These are phyloP conservation scores for Parasteatoda lunata DNA, from an alignment of 2,888 invertebrate species.

Conservation along the genomic window DNA sequence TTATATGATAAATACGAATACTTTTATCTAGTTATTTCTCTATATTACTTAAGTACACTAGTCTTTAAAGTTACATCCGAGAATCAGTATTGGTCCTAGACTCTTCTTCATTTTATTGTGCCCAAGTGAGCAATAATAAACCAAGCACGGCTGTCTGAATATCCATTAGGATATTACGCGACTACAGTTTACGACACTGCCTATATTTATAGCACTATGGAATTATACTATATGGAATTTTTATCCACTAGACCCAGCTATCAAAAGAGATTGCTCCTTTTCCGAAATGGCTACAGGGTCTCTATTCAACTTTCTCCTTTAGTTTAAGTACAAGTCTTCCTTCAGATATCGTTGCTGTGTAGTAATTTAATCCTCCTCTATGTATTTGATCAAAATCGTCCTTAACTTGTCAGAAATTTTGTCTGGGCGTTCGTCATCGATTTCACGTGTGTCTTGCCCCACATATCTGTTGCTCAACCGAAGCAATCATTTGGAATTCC, in stretches of 20 bases:
- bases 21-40: too few species aligned
- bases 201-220: conserved; percentile 31
- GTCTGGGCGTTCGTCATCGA: not conserved
- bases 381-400: not conserved
- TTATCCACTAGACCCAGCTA: not conserved
- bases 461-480: not conserved
- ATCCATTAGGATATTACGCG: conserved; percentile 52
- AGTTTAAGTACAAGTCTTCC: not conserved
- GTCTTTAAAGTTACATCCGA: too few species aligned
- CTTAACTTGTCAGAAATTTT: not conserved
- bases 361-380: too few species aligned
- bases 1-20: too few species aligned
- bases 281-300: not conserved
- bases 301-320: not conserved
- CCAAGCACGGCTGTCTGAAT: conserved; percentile 3
- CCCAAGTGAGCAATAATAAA: not conserved
- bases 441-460: not conserved
- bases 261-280: not conserved
- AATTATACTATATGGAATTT: conserved; percentile 5
- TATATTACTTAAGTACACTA: too few species aligned
- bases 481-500: too few species aligned
- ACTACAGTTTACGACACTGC: conserved; percentile 24
- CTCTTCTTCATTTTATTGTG: not conserved
- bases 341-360: not conserved
- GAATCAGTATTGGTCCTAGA: too few species aligned